Evolutionary conservation across 2,888 invertebrate genomes (phyloP).

Genomic region (Cremastobaeus sp.): DNA sequence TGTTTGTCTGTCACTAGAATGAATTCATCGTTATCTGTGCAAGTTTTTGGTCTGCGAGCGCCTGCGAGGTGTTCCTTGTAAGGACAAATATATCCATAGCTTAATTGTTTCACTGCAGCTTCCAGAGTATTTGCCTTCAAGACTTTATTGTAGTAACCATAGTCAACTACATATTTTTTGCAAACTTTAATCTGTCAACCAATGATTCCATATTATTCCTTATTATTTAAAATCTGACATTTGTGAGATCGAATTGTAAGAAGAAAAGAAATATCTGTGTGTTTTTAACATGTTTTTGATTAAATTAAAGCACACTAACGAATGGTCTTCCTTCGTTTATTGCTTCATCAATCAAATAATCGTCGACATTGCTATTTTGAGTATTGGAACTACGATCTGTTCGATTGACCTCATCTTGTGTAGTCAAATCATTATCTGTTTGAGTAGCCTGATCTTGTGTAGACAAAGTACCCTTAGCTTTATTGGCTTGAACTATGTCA

Average conservation of each 20-base stretch:
- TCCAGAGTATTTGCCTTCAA: neutral
- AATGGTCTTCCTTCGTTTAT: slow-evolving; percentile 1
- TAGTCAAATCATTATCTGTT: neutral
- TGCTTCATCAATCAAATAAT: too few relatives aligned
- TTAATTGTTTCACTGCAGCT: neutral
- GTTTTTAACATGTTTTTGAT: too few relatives aligned
- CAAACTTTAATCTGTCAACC: slow-evolving; percentile 11
- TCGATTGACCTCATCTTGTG: too few relatives aligned
- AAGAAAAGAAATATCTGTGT: too few relatives aligned
- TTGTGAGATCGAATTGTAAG: too few relatives aligned
- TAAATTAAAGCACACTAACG: too few relatives aligned
- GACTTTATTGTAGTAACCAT: neutral
- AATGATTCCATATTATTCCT: too few relatives aligned
- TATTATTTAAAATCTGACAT: too few relatives aligned
- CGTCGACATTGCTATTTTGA: too few relatives aligned
- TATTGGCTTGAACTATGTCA: too few relatives aligned
- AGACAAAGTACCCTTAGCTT: too few relatives aligned
- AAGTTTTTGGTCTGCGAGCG: slow-evolving; percentile 2
- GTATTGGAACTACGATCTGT: too few relatives aligned
- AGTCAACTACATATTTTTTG: slow-evolving; percentile 5
- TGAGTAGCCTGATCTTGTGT: neutral
- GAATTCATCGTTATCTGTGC: neutral
- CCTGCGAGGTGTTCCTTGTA: slow-evolving; percentile 8
- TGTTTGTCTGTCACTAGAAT: neutral
- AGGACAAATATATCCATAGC: slow-evolving; percentile 4